Conservation (phyloP, 1,140 invertebrate species). For the Apolygus lucorum region DNA sequence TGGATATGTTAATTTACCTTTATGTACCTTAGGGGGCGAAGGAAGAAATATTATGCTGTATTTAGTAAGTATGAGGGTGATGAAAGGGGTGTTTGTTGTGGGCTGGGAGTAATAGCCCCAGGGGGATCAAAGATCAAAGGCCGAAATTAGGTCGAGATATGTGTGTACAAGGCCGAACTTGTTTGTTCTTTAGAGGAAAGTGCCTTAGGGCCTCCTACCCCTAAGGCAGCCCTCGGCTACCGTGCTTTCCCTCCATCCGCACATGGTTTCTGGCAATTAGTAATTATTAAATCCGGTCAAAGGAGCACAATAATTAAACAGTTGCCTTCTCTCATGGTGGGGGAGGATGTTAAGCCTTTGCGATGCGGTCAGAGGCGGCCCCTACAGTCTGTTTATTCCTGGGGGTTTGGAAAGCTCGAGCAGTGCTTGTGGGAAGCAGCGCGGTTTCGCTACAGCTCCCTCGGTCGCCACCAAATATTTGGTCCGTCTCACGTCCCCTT, state of each 20-base stretch:
- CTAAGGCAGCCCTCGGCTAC: not conserved
- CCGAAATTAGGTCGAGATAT: conserved; percentile 6
- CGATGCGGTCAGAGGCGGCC: conserved; percentile 3
- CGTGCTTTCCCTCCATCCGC: not conserved
- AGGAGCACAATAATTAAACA: conserved; percentile 20
- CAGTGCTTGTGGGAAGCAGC: not conserved
- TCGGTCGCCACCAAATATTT: not conserved
- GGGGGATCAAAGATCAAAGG: not conserved
- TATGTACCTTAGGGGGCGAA: not conserved
- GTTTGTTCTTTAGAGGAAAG: not conserved
- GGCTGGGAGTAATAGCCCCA: conserved; percentile 3
- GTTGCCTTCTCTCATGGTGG: not conserved
- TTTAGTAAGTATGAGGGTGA: not conserved
- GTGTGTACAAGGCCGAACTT: conserved; percentile 6
- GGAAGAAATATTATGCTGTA: not conserved
- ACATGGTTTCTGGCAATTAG: conserved; percentile 4
- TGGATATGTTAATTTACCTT: not conserved
- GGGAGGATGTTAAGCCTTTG: not conserved
- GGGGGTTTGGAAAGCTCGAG: not conserved
- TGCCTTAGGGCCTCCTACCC: not conserved
- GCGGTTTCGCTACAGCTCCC: not conserved
- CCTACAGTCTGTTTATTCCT: conserved; percentile 1
- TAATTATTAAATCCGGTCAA: conserved; percentile 22
- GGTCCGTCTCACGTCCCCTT: not conserved
- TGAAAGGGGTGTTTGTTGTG: conserved; percentile 9